Conservation (phyloP, 2,113 vertebrate species). For the Ondatra zibethicus region DNA sequence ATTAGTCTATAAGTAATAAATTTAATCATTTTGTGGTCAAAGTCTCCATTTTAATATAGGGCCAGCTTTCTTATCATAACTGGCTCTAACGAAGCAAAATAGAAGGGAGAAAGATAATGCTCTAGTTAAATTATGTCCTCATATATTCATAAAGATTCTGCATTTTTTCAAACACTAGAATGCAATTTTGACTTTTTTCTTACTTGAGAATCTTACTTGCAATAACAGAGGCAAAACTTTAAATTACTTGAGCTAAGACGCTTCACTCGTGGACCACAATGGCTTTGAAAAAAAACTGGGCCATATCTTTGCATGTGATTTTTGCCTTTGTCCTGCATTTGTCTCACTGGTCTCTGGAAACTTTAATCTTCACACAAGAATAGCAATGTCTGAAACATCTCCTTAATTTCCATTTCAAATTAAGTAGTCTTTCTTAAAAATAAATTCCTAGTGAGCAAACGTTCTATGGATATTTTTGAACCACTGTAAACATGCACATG, state of each 20-base stretch:
- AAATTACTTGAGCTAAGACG: constrained; percentile 44
- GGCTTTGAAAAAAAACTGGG: constrained; percentile 16
- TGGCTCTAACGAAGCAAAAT: constrained; percentile 50
- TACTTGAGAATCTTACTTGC: constrained; percentile 34
- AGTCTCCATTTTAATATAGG: constrained; percentile 49
- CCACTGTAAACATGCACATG: neutral
- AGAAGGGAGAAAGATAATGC: constrained; percentile 48
- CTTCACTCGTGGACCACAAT: neutral
- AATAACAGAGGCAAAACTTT: constrained; percentile 55
- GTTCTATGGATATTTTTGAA: neutral
- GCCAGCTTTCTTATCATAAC: constrained; percentile 63
- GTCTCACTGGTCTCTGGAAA: neutral
- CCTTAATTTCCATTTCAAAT: constrained; percentile 10
- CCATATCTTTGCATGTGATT: constrained; percentile 33
- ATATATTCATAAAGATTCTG: constrained; percentile 26
- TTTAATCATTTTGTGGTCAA: constrained; percentile 29
- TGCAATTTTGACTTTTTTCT: constrained; percentile 59
- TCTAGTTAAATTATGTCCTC: constrained; percentile 52
- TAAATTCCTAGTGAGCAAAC: constrained; percentile 24
- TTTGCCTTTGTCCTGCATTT: neutral
- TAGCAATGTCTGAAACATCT: neutral
- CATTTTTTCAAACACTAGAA: constrained; percentile 64
- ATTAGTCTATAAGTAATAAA: constrained; percentile 60
- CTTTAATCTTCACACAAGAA: constrained; percentile 15
- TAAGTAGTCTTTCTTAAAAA: constrained; percentile 42